Evolutionary conservation across 2,888 invertebrate species (phyloP).

Genomic region (Chorisops tibialis): DNA sequence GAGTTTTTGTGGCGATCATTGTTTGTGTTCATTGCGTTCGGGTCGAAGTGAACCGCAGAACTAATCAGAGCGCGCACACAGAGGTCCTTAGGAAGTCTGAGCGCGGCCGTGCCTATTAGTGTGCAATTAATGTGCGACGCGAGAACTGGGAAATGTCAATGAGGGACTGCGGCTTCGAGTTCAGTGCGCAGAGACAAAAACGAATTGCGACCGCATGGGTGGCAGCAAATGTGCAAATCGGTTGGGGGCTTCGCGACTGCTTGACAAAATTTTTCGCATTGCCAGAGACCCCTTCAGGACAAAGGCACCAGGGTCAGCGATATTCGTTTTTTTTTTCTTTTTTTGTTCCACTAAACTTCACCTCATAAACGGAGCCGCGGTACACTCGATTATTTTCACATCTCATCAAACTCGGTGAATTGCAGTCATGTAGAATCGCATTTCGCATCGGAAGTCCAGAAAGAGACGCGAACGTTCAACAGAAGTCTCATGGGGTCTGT

Average conservation of each 20-base stretch:
- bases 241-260: slow-evolving; percentile 28
- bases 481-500: neutral
- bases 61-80: slow-evolving; percentile 5
- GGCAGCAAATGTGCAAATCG: slow-evolving; percentile 33
- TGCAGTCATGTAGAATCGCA: neutral
- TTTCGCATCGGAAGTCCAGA: too few relatives aligned
- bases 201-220: slow-evolving; percentile 28
- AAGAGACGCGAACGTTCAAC: slow-evolving; percentile 2
- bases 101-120: slow-evolving; percentile 1
- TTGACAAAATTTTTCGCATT: neutral
- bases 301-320: neutral
- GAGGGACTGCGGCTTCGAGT: neutral
- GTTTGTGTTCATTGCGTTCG: slow-evolving; percentile 22
- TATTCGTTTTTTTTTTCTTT: neutral
- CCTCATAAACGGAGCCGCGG: neutral
- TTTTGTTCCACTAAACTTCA: neutral
- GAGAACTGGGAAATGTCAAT: slow-evolving; percentile 31
- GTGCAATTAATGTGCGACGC: slow-evolving; percentile 19
- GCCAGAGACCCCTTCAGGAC: neutral
- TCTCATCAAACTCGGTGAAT: slow-evolving; percentile 25
- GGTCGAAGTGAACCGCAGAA: neutral
- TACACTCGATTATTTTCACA: slow-evolving; percentile 24
- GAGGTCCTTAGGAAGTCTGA: neutral
- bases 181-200: slow-evolving; percentile 18
- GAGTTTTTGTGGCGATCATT: slow-evolving; percentile 16